Evolutionary conservation across 2,113 vertebrate genomes (phyloP).

Genomic region (Cranoglanis bouderius): DNA sequence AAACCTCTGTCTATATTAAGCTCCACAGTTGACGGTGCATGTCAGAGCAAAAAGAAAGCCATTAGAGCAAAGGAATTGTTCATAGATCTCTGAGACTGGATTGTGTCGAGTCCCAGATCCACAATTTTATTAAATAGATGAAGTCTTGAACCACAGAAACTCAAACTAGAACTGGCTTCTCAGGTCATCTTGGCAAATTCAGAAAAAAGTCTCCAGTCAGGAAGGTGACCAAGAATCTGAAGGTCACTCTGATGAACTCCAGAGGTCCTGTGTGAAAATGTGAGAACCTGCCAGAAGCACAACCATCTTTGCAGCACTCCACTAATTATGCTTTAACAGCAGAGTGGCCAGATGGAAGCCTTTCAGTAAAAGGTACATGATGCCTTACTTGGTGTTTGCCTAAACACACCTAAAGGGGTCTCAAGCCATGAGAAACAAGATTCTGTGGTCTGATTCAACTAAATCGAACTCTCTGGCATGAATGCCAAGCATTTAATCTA

Average conservation of each 20-base stretch:
- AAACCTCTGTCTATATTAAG: background rate
- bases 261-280: slow-evolving; percentile 11
- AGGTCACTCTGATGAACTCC: slow-evolving; percentile 5
- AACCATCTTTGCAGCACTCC: background rate
- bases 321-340: background rate
- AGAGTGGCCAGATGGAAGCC: background rate
- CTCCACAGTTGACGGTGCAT: background rate
- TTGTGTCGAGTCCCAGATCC: background rate
- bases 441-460: background rate
- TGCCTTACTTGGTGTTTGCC: background rate
- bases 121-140: background rate
- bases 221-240: background rate
- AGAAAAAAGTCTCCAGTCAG: background rate
- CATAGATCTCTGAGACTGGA: background rate
- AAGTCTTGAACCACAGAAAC: background rate
- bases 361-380: background rate
- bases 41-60: background rate
- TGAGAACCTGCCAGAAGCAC: background rate
- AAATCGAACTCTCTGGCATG: background rate
- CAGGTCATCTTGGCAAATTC: background rate
- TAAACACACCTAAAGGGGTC: background rate
- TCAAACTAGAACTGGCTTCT: background rate
- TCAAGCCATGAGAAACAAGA: background rate
- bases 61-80: background rate
- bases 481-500: background rate